phyloP scores from a whole-genome alignment of 2,888 invertebrate genomes.

The Aporophyla nigra region DNA sequence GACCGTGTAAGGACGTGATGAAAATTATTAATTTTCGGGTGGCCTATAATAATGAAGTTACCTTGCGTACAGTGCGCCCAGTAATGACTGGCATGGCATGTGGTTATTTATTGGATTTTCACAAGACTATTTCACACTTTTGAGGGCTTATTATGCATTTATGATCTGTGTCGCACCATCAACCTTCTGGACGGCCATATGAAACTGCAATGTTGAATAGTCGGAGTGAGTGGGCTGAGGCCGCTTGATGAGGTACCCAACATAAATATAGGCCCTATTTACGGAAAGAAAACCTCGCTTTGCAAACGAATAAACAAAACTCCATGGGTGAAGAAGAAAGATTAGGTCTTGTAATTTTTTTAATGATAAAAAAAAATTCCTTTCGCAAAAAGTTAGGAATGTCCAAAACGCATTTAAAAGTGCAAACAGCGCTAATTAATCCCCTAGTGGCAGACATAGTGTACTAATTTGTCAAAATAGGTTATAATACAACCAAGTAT shows the following conservation, averaged over 20 bases:
- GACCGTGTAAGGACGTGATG: background rate
- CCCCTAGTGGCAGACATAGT: slow-evolving; percentile 86
- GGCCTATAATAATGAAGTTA: too few species aligned
- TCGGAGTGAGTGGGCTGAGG: background rate
- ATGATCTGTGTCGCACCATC: background rate
- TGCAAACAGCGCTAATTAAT: slow-evolving; percentile 70
- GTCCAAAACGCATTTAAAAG: slow-evolving; percentile 73
- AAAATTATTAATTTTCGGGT: background rate
- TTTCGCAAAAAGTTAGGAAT: slow-evolving; percentile 29
- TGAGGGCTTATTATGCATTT: background rate
- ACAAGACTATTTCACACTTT: background rate
- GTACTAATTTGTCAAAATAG: slow-evolving; percentile 90
- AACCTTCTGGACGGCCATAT: background rate
- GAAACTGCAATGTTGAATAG: background rate
- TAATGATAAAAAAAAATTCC: background rate
- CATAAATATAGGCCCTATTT: background rate
- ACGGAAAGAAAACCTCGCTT: background rate
- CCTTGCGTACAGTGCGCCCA: background rate
- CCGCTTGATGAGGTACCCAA: background rate
- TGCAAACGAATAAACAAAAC: too few species aligned
- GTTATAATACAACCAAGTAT: slow-evolving; percentile 78
- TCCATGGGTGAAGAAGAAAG: background rate
- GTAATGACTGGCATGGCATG: background rate
- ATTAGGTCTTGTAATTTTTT: background rate
- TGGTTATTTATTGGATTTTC: background rate